Percentiles rank a stretch among this genome's conserved stretches.
Conservation (phyloP, 2,113 vertebrate genomes). For the Bambusicola thoracicus region DNA sequence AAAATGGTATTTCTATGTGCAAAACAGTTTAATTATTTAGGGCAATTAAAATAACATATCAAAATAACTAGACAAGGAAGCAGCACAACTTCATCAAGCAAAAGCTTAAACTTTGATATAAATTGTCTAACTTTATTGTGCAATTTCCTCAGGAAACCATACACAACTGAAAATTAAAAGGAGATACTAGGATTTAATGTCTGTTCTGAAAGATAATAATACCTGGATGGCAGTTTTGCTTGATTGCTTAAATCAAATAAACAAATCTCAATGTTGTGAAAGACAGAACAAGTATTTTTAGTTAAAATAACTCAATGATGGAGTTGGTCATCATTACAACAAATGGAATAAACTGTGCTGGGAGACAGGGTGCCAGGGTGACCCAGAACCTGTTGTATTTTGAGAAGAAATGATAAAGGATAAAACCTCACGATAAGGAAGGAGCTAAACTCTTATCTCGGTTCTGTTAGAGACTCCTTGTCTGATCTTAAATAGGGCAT, state of each 20-base stretch:
- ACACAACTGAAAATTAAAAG: slow-evolving; percentile 20
- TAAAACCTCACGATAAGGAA: background rate
- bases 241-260: slow-evolving; percentile 17
- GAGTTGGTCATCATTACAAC: background rate
- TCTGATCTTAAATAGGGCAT: background rate
- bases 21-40: slow-evolving; percentile 63
- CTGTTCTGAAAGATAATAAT: background rate
- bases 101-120: background rate
- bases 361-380: background rate
- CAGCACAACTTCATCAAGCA: slow-evolving; percentile 16
- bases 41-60: slow-evolving; percentile 68
- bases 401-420: background rate
- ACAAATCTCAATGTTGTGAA: background rate
- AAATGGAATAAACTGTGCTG: background rate
- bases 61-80: slow-evolving; percentile 52
- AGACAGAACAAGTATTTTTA: background rate
- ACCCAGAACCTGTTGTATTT: background rate
- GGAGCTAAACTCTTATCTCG: background rate
- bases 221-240: slow-evolving; percentile 3
- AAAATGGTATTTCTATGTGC: slow-evolving; percentile 45
- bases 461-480: background rate
- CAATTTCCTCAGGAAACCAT: background rate
- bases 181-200: background rate
- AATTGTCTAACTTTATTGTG: background rate
- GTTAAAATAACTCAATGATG: background rate